These are phyloP conservation scores for Orius laevigatus DNA, from an alignment of 1,140 invertebrate species.

Conservation along the genomic window DNA sequence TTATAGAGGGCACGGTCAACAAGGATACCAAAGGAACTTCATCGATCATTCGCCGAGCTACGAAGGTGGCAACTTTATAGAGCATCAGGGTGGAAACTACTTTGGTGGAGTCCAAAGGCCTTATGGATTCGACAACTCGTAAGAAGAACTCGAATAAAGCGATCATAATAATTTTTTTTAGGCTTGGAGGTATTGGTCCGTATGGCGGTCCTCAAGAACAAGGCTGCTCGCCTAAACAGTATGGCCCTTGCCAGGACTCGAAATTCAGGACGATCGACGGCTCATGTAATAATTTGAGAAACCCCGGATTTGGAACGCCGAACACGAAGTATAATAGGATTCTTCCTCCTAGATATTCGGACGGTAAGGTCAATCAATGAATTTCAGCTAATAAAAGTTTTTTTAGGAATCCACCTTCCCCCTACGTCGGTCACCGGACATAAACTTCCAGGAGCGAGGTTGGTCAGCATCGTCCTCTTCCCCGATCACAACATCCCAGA, in stretches of 20 bases:
- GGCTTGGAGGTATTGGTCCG: no score
- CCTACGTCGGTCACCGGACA: constrained; percentile 40
- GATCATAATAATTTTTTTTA: no score
- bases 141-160: no score
- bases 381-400: not conserved
- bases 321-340: constrained; percentile 59
- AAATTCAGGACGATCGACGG: constrained; percentile 65
- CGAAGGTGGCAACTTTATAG: no score
- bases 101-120: no score
- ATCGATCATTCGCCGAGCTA: no score
- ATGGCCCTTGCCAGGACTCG: constrained; percentile 32
- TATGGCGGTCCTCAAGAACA: constrained; percentile 7
- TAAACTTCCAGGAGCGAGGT: constrained; percentile 46
- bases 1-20: no score
- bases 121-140: no score
- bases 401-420: constrained; percentile 44
- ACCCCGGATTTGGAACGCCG: constrained; percentile 54
- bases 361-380: constrained; percentile 40
- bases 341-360: constrained; percentile 60
- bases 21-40: no score
- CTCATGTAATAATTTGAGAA: constrained; percentile 65
- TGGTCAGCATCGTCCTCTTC: constrained; percentile 51
- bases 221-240: constrained; percentile 24
- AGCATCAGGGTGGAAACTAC: no score
- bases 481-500: constrained; percentile 44